Conservation (phyloP, 2,113 vertebrate genomes). For the Sorex fumeus region DNA sequence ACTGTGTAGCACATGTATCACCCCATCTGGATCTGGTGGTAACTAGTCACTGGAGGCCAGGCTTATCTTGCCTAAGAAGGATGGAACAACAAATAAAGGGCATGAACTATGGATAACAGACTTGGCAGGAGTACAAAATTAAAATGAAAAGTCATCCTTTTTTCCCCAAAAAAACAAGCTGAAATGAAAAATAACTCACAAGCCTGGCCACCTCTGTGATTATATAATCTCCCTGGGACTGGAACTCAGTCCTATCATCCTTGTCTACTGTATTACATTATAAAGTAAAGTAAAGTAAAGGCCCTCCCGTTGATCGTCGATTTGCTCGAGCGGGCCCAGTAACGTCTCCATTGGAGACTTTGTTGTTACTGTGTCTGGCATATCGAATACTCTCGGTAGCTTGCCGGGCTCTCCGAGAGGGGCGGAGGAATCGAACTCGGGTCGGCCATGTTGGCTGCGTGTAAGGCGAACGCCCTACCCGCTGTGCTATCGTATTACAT, state of each 20-base stretch:
- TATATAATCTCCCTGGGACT: neutral
- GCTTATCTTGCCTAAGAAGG: neutral
- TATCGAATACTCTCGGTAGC: too few species aligned
- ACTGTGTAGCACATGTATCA: neutral
- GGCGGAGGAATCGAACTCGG: too few species aligned
- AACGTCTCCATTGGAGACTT: too few species aligned
- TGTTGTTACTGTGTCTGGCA: too few species aligned
- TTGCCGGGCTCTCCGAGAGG: too few species aligned
- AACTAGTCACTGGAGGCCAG: neutral
- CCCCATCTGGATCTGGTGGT: neutral
- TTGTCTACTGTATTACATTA: too few species aligned
- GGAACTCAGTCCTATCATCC: neutral
- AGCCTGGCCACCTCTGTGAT: neutral
- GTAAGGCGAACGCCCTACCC: too few species aligned
- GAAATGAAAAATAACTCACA: neutral
- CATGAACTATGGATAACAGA: neutral
- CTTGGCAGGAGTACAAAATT: neutral
- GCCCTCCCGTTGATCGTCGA: too few species aligned
- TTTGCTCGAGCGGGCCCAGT: too few species aligned
- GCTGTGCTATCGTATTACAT: too few species aligned
- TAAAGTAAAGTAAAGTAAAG: too few species aligned
- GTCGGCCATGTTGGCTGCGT: too few species aligned
- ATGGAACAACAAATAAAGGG: neutral
- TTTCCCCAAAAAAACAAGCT: neutral
- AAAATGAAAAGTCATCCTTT: neutral